A percentile compares a stretch with the other conserved stretches of the same genome.
Conservation (phyloP, 2,797 vertebrate species). For the Ctenochaetus hawaiiensis region DNA sequence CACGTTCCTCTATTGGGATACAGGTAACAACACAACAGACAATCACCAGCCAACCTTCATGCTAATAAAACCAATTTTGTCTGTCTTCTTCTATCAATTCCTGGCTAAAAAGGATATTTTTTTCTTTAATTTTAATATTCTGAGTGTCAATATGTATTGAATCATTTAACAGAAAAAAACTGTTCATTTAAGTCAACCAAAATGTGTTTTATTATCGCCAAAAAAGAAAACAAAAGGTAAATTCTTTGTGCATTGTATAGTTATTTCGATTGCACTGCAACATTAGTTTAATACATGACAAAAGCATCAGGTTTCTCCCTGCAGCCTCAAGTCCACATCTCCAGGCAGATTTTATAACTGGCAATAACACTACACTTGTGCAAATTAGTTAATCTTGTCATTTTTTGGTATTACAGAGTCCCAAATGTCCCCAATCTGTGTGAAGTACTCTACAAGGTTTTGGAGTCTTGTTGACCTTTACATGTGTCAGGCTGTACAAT, state of each 20-base stretch:
- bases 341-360: not conserved
- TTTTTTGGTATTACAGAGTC: constrained; percentile 7
- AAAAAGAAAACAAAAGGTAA: no score
- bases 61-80: not conserved
- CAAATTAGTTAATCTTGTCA: constrained; percentile 16
- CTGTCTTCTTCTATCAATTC: constrained; percentile 4
- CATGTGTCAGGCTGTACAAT: constrained; percentile 13
- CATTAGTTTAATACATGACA: no score
- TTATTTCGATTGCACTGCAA: not conserved
- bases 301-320: no score
- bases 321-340: not conserved
- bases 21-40: constrained; percentile 87
- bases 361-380: not conserved
- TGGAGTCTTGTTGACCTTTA: constrained; percentile 54
- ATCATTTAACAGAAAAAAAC: not conserved
- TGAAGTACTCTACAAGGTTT: constrained; percentile 19
- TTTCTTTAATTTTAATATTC: constrained; percentile 12
- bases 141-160: constrained; percentile 5
- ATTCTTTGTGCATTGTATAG: no score
- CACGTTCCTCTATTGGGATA: constrained; percentile 95
- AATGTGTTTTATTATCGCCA: no score
- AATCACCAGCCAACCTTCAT: not conserved
- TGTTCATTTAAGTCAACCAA: no score
- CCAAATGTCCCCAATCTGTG: constrained; percentile 20
- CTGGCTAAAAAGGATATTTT: constrained; percentile 5